Evolutionary conservation across 2,888 invertebrate genomes (phyloP), one percentile per base, ranked within the genome.

Genomic region (Endomychus coccineus): DNA sequence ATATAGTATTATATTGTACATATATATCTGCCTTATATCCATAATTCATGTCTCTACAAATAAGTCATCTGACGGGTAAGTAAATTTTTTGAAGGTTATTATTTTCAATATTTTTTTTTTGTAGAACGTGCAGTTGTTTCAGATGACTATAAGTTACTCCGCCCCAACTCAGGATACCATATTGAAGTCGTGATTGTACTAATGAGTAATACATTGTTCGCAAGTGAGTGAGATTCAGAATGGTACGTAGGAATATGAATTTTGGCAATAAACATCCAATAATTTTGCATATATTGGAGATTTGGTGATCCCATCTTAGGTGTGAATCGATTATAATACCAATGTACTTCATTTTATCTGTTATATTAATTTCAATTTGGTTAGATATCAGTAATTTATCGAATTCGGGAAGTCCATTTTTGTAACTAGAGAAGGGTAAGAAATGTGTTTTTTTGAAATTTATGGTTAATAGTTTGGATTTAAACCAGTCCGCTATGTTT

Each of bases 281-380:
- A 25, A 25, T 11, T 11, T 25, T 25, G 12, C 25, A 25, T 25
- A 25, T 25, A 9, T 11, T 25, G 10, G 25, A 5, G 12, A 25
- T 9, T 25, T 29, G 29, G n/a, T 29, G 16, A 29, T 29, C 17
- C 29, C 29, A 29, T 29, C 17, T 29, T 29, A 29, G 29, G 29
- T 16, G 29, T 29, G 15, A 16, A 29, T 29, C 29, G 17, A 29
- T 15, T 15, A 29, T n/a, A 15, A 29, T 15, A 16, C 29, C 29
- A 15, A 29, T 11, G 17, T 29, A 29, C 29, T 16, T 29, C 16
- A 29, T 16, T 29, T 16, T 29, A 16, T 29, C 29, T 29, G 29
- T 29, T 29, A 16, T 16, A 16, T 16, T 29, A 16, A 29, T 15
- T 29, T 29, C 29, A 15, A 29, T 15, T 16, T 29, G 15, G 17